Percentiles rank a stretch among this genome's conserved stretches.
phyloP scores from a whole-genome alignment of 2,888 invertebrate species.

The Drosophila parthenogenetica region DNA sequence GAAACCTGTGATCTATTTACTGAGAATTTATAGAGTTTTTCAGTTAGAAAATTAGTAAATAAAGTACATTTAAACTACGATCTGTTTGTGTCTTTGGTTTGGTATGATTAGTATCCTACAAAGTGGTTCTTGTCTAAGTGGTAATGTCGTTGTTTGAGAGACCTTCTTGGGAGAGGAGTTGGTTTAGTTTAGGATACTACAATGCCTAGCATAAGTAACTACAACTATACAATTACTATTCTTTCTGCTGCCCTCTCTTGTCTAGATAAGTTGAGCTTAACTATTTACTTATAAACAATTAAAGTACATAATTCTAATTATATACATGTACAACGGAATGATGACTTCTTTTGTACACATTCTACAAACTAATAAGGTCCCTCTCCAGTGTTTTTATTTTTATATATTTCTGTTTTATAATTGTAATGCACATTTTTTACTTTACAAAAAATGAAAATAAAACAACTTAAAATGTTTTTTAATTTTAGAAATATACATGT shows the following conservation, averaged over 20 bases:
- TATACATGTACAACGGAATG: slow-evolving; percentile 52
- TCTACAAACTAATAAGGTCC: slow-evolving; percentile 84
- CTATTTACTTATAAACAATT: slow-evolving; percentile 3
- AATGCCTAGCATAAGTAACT: slow-evolving; percentile 23
- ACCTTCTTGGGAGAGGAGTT: slow-evolving; percentile 76
- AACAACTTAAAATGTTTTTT: slow-evolving; percentile 41
- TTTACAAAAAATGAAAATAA: slow-evolving; percentile 60
- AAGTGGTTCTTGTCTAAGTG: slow-evolving; percentile 55
- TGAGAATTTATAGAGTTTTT: slow-evolving; percentile 7
- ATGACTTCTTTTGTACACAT: slow-evolving; percentile 49
- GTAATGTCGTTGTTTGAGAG: slow-evolving; percentile 78
- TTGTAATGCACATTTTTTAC: slow-evolving; percentile 24
- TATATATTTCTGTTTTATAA: slow-evolving; percentile 20
- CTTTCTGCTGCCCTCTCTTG: slow-evolving; percentile 11
- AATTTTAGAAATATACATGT: slow-evolving; percentile 34
- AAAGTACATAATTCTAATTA: slow-evolving; percentile 40
- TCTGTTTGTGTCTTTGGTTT: slow-evolving; percentile 10
- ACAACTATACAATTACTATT: slow-evolving; percentile 4
- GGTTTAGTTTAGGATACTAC: slow-evolving; percentile 53
- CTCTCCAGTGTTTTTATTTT: slow-evolving; percentile 81
- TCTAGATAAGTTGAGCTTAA: slow-evolving; percentile 8
- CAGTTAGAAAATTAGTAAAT: slow-evolving; percentile 9
- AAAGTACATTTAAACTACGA: slow-evolving; percentile 32
- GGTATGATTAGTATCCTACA: slow-evolving; percentile 48
- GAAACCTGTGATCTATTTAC: slow-evolving; percentile 53